phyloP scores from a whole-genome alignment of 64 coral and sea anemone species.

The Hydrozoanthus tunicans region DNA sequence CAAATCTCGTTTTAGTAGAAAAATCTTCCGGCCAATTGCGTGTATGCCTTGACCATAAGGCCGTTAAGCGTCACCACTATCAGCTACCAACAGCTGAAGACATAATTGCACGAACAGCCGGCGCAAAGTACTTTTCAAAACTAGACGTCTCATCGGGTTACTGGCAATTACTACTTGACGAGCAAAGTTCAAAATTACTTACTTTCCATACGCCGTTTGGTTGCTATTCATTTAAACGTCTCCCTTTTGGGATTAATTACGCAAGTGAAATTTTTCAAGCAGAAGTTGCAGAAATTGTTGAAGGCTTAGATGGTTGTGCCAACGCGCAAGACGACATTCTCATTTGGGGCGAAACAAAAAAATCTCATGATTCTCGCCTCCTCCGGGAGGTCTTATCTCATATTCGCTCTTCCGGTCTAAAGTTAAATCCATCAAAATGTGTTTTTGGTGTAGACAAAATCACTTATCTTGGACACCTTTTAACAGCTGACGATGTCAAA shows the following conservation, averaged over 20 bases:
- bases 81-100: conserved; percentile 47
- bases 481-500: not conserved
- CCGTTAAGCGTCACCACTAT: conserved; percentile 44
- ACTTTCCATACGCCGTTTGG: conserved; percentile 54
- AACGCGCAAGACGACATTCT: conserved; percentile 59
- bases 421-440: conserved; percentile 41
- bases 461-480: not conserved
- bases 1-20: conserved; percentile 21
- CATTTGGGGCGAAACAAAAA: conserved; percentile 28
- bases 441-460: not conserved
- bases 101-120: conserved; percentile 31
- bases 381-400: too few species aligned
- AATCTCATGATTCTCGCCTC: not conserved
- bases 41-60: too few species aligned
- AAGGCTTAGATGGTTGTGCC: conserved; percentile 49
- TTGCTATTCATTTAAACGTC: conserved; percentile 44
- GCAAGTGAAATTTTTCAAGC: not conserved
- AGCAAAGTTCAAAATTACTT: conserved; percentile 24
- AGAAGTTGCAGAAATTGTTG: conserved; percentile 42
- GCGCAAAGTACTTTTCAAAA: conserved; percentile 59
- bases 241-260: conserved; percentile 22
- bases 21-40: not conserved
- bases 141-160: conserved; percentile 50
- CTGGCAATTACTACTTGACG: conserved; percentile 60
- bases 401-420: not conserved